Evolutionary conservation across 2,888 invertebrate genomes (phyloP), one percentile per base, ranked within the genome.

Genomic region (Portevinia maculata): DNA sequence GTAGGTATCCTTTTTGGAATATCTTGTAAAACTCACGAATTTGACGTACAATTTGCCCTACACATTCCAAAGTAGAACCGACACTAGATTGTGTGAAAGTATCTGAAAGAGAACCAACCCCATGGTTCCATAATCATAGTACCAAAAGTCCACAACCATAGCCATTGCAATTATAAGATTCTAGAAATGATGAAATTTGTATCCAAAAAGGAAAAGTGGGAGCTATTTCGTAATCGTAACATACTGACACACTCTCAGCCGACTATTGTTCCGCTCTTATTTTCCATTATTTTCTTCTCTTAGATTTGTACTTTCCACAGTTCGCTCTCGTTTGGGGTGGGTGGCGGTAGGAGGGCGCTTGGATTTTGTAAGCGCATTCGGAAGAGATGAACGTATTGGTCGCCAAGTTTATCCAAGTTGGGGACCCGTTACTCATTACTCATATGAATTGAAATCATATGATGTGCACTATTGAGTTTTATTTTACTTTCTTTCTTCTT

Each of bases 61-160:
- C 73, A 57, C 67, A 67, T 65, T 37, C 71, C 67, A 71, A 83
- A 73, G 71, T 62, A 78, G 60, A 78, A 78, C 71, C 50, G 73
- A 78, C 34, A 83, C 76, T 83, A 57, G 67, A 64, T 67, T 48
- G 34, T 67, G 57, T 62, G 76, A 73, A 62, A 78, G 37, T 53
- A 73, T 67, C 62, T 53, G 28, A 57, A 59, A 78, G 83, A 83
- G 83, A 69, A 70, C 37, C 30, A 32, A 67, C 53, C 67, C 55
- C 5, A n/a, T n/a, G n/a, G n/a, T n/a, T n/a, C n/a, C n/a, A n/a
- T n/a, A n/a, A n/a, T n/a, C n/a, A n/a, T n/a, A n/a, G n/a, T n/a
- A n/a, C n/a, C n/a, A n/a, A n/a, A n/a, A n/a, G n/a, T n/a, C n/a
- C n/a, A n/a, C n/a, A n/a, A n/a, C n/a, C n/a, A n/a, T n/a, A n/a